A percentile compares a stretch with the other conserved stretches of the same genome.
Evolutionary conservation across 2,797 vertebrate genomes (phyloP).

Genomic region (Graptemys geographica): DNA sequence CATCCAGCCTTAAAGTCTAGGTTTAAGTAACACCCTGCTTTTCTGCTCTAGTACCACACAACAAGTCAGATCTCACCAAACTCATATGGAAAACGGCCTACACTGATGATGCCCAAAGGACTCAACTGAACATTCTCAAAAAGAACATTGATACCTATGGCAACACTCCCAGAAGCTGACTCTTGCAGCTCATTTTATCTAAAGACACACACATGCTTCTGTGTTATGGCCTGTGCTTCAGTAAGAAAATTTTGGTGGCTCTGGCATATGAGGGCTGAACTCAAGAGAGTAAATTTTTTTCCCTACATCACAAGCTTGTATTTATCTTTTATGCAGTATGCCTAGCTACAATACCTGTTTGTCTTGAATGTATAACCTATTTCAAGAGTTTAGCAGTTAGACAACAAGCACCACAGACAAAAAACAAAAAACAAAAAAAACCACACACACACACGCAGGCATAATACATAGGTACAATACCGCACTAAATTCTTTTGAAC

Average conservation of each 20-base stretch:
- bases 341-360: neutral
- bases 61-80: neutral
- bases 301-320: constrained; percentile 42
- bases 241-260: neutral
- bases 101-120: neutral
- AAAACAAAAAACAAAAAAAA: neutral
- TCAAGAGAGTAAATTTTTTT: neutral
- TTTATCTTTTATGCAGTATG: neutral
- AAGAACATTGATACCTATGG: neutral
- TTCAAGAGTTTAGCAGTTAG: constrained; percentile 1
- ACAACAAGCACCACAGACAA: neutral
- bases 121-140: too few species aligned
- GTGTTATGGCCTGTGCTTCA: neutral
- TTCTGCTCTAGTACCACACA: neutral
- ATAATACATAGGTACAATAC: neutral
- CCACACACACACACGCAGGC: neutral
- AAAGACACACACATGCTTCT: neutral
- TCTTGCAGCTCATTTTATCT: neutral
- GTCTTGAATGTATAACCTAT: constrained; percentile 7
- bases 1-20: neutral
- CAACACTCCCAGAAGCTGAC: neutral
- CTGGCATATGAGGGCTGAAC: neutral
- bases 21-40: neutral
- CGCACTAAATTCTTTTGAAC: constrained; percentile 54
- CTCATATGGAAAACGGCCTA: neutral